Evolutionary conservation across 2,888 invertebrate genomes (phyloP).

Genomic region (Subacronicta megacephala): DNA sequence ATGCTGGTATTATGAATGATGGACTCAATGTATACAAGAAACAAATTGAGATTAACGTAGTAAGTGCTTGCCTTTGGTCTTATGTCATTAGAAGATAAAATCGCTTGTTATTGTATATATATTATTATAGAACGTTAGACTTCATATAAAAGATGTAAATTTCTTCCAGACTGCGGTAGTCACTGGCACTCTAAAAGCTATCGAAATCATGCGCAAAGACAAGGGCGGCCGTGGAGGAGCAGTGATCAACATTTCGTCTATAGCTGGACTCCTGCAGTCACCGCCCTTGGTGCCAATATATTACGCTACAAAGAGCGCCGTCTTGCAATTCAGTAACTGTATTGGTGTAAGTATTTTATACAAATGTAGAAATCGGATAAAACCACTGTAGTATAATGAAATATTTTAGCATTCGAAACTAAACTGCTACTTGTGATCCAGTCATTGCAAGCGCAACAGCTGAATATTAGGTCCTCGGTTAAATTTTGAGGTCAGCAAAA

Average conservation of each 20-base stretch:
- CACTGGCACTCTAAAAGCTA: constrained; percentile 59
- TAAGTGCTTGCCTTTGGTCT: no score
- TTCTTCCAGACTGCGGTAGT: constrained; percentile 58
- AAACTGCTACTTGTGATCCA: no score
- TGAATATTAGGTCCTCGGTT: no score
- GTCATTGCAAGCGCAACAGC: no score
- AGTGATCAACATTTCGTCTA: constrained; percentile 64
- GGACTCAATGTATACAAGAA: constrained; percentile 47
- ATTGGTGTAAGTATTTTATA: constrained; percentile 58
- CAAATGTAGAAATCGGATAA: no score
- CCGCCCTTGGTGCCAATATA: constrained; percentile 54
- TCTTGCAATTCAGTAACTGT: constrained; percentile 63
- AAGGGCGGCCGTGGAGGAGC: constrained; percentile 64
- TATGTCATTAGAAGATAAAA: no score
- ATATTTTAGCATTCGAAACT: no score
- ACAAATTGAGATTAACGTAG: constrained; percentile 64
- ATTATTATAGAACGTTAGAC: no score
- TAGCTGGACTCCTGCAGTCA: constrained; percentile 49
- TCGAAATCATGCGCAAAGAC: constrained; percentile 64
- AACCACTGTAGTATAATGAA: no score
- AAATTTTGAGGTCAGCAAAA: no score
- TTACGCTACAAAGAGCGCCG: constrained; percentile 61
- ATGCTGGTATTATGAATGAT: constrained; percentile 57
- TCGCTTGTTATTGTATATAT: no score
- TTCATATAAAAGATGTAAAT: background rate